phyloP scores from a whole-genome alignment of 1,140 invertebrate species.

The Megalonaias nervosa region DNA sequence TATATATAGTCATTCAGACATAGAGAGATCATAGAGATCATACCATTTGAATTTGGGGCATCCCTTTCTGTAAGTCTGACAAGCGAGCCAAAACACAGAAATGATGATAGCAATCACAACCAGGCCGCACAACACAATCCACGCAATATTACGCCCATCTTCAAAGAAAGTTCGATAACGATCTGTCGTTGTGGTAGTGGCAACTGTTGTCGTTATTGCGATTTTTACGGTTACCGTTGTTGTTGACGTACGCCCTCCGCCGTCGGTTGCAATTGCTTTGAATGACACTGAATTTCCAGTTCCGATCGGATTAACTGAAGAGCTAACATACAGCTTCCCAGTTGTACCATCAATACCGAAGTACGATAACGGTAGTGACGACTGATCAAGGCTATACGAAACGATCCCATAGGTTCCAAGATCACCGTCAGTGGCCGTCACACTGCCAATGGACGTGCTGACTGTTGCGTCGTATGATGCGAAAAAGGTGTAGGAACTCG shows the following conservation, averaged over 20 bases:
- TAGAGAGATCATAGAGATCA: too few species aligned
- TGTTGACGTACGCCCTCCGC: constrained; percentile 8
- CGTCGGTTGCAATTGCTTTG: constrained; percentile 6
- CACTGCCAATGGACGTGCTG: constrained; percentile 9
- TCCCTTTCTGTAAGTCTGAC: too few species aligned
- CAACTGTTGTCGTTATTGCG: constrained; percentile 9
- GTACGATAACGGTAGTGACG: background rate
- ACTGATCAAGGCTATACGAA: constrained; percentile 18
- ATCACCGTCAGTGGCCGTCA: constrained; percentile 24
- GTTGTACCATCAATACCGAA: constrained; percentile 4
- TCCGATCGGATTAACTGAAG: background rate
- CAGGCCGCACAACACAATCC: background rate
- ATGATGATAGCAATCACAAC: background rate
- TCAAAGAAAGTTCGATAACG: constrained; percentile 13
- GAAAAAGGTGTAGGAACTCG: constrained; percentile 1
- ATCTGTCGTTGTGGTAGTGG: constrained; percentile 24
- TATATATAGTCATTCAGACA: too few species aligned
- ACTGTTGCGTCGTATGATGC: constrained; percentile 11
- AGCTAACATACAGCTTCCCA: background rate
- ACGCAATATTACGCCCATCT: constrained; percentile 12
- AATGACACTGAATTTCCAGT: constrained; percentile 8
- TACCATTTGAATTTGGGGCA: too few species aligned
- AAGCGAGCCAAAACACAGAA: background rate
- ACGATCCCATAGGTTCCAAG: constrained; percentile 5
- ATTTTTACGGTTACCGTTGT: constrained; percentile 13